These are phyloP conservation scores for Bombylius discolor DNA, from an alignment of 2,888 invertebrate species.

Conservation along the genomic window DNA sequence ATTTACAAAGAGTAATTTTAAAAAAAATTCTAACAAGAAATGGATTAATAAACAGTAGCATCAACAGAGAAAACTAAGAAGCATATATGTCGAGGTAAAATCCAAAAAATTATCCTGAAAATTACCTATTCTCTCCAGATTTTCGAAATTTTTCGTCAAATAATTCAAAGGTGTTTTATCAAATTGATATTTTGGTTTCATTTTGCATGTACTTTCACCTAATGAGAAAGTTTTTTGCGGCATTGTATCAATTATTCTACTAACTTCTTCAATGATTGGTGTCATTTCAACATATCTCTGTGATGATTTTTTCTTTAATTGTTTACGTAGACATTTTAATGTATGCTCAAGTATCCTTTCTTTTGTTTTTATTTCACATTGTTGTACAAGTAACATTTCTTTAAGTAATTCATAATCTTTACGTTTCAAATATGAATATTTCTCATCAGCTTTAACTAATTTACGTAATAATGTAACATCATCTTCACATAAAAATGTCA, in stretches of 20 bases:
- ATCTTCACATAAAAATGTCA: background rate
- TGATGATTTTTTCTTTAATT: background rate
- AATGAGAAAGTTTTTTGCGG: too few relatives aligned
- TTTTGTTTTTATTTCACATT: background rate
- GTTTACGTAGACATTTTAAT: background rate
- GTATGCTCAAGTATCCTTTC: background rate
- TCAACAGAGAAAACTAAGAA: too few relatives aligned
- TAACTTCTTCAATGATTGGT: background rate
- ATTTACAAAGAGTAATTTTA: too few relatives aligned
- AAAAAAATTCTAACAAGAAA: too few relatives aligned
- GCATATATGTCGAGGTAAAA: too few relatives aligned
- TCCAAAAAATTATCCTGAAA: too few relatives aligned
- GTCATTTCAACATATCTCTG: background rate
- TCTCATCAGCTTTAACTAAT: background rate
- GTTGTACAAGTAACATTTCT: background rate
- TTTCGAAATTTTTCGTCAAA: too few relatives aligned
- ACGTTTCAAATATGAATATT: background rate
- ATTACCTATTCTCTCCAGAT: too few relatives aligned
- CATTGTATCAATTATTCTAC: background rate
- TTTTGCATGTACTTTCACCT: too few relatives aligned
- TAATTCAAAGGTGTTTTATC: too few relatives aligned
- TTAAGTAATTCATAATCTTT: background rate
- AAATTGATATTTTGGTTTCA: too few relatives aligned
- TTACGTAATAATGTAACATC: background rate
- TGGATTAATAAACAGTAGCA: too few relatives aligned